These are phyloP conservation scores for Cheilosia pagana DNA, from an alignment of 2,888 invertebrate genomes.

Conservation along the genomic window DNA sequence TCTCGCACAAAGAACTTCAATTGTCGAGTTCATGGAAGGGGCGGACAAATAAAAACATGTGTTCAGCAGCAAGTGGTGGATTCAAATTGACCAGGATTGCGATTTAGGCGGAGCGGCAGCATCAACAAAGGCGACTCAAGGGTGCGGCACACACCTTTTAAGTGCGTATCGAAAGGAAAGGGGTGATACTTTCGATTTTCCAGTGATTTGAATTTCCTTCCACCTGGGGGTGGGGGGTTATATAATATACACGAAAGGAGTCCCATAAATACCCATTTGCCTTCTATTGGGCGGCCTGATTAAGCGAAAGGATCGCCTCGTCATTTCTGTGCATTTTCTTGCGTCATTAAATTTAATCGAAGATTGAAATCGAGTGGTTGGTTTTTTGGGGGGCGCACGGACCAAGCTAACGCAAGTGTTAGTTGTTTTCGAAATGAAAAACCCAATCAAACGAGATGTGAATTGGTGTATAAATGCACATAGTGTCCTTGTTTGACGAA, in stretches of 20 bases:
- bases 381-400: neutral
- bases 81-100: slow-evolving; percentile 75
- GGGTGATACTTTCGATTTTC: slow-evolving; percentile 68
- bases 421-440: slow-evolving; percentile 64
- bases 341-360: slow-evolving; percentile 72
- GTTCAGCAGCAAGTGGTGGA: slow-evolving; percentile 70
- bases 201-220: slow-evolving; percentile 69
- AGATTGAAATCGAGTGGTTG: slow-evolving; percentile 51
- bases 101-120: slow-evolving; percentile 45
- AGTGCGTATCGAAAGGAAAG: slow-evolving; percentile 52
- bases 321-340: slow-evolving; percentile 36
- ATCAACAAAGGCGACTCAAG: slow-evolving; percentile 23
- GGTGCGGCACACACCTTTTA: slow-evolving; percentile 67
- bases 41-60: slow-evolving; percentile 56
- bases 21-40: slow-evolving; percentile 43
- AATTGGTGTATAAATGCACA: slow-evolving; percentile 34
- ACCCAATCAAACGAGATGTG: slow-evolving; percentile 46
- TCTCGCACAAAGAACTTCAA: slow-evolving; percentile 58
- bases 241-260: slow-evolving; percentile 23
- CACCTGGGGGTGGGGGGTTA: slow-evolving; percentile 38
- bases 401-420: slow-evolving; percentile 40
- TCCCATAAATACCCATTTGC: slow-evolving; percentile 57
- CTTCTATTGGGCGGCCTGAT: slow-evolving; percentile 50
- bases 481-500: slow-evolving; percentile 32
- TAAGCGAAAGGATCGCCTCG: slow-evolving; percentile 62